Base-by-base conservation (phyloP, 2,888 invertebrate genomes). In the Penaeus monodon region DNA sequence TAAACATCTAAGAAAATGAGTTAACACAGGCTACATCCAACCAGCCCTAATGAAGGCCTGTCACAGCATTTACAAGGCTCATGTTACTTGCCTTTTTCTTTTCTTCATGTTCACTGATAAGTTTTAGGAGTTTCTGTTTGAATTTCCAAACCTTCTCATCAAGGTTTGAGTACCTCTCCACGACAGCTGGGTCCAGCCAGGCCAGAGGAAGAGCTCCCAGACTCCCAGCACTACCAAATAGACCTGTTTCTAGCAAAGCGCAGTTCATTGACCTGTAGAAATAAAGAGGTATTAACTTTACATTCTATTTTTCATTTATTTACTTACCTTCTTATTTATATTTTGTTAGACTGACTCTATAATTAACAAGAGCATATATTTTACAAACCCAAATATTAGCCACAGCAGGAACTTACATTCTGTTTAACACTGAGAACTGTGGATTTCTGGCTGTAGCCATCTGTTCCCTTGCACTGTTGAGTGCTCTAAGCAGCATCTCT, bases 41-140 rank as follows among this genome's bases (percentile, higher is more conserved):
- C 49, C 1, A 57, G 2, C 49, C 49, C 49, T 33, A 49, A 57
- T 57, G 49, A 57, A 2, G 12, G 49, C 57, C 57, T 57, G 4
- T 24, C 38, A 44, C n/a, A 76, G 3, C 49, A 44, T 4, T 49
- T 17, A 44, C n/a, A 29, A 14, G 29, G 80, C 80, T 14, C 29
- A 82, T 82, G 63, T 83, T 87, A 85, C 80, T 14, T 64, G 78
- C 86, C 78, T 87, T 87, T 63, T 87, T 83, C 83, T 87, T 87
- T 68, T 83, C 83, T 27, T 87, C 86, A 49, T 83, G 49, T 65
- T 87, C 65, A 27, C 38, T 24, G 12, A 83, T 49, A 22, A 87
- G 44, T 10, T 79, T 33, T 6, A 87, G 33, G 7, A 87, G 44
- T 49, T 87, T 87, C 57, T 83, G 68, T 27, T 83, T 87, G 63